Conservation (phyloP, 2,888 invertebrate species). For the Cetonia aurata region DNA sequence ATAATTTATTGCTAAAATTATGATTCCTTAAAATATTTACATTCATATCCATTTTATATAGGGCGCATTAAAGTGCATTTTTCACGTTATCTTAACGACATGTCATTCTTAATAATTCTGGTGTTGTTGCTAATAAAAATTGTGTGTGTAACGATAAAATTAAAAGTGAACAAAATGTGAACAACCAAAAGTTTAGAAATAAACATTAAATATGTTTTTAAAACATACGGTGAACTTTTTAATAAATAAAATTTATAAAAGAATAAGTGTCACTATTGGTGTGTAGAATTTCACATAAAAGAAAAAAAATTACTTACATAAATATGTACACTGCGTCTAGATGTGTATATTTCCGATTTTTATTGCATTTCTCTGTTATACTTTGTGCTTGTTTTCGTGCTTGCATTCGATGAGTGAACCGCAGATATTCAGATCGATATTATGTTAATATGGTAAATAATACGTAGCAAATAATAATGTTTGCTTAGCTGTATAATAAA, state of each 20-base stretch:
- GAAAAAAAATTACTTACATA: conserved; percentile 31
- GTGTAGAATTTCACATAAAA: conserved; percentile 38
- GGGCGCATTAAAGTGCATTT: too few relatives aligned
- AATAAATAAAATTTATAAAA: conserved; percentile 3
- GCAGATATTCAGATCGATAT: background rate
- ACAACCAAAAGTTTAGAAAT: background rate
- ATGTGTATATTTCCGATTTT: conserved; percentile 28
- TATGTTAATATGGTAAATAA: too few relatives aligned
- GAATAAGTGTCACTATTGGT: conserved; percentile 38
- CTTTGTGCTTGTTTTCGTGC: conserved; percentile 38
- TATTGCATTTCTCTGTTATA: conserved; percentile 20
- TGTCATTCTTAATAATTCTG: background rate
- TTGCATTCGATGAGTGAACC: conserved; percentile 14
- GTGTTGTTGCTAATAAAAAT: conserved; percentile 12
- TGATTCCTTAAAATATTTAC: too few relatives aligned
- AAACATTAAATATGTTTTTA: background rate
- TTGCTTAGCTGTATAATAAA: too few relatives aligned
- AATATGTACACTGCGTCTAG: conserved; percentile 32
- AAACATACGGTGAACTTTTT: background rate
- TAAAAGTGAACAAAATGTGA: background rate
- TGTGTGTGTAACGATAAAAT: conserved; percentile 5
- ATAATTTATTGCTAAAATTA: too few relatives aligned
- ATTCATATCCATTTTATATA: too few relatives aligned
- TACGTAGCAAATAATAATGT: too few relatives aligned
- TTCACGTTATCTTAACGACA: background rate